Evolutionary conservation across 2,888 invertebrate species (phyloP).

Genomic region (Caenorhabditis auriculariae): DNA sequence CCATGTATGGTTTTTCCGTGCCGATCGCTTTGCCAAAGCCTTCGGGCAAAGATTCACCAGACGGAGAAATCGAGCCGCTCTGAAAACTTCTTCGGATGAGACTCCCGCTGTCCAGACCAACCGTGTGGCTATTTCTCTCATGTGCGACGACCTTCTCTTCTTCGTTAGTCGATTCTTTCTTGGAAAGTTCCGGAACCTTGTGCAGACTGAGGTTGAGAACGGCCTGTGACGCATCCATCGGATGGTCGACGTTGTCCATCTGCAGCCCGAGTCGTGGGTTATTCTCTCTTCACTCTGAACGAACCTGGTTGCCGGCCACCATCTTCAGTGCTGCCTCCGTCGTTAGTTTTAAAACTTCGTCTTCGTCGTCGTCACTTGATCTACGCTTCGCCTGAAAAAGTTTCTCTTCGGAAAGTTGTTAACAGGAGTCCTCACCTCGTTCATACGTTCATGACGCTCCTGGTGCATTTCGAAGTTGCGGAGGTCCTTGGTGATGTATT

Average conservation of each 20-base stretch:
- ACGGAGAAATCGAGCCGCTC: constrained; percentile 57
- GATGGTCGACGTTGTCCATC: constrained; percentile 4
- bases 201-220: constrained; percentile 31
- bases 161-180: constrained; percentile 18
- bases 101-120: constrained; percentile 13
- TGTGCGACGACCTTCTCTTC: constrained; percentile 31
- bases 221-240: constrained; percentile 5
- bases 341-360: constrained; percentile 46
- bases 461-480: constrained; percentile 46
- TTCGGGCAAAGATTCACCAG: constrained; percentile 49
- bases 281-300: constrained; percentile 10
- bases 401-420: too few species aligned
- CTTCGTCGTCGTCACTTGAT: constrained; percentile 35
- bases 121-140: constrained; percentile 57
- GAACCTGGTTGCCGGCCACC: constrained; percentile 38
- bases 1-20: constrained; percentile 33
- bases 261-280: constrained; percentile 8
- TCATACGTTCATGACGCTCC: constrained; percentile 45
- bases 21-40: constrained; percentile 37
- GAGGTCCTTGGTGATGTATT: constrained; percentile 31
- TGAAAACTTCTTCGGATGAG: constrained; percentile 25
- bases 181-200: constrained; percentile 16
- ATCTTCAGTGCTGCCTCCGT: constrained; percentile 49
- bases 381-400: neutral
- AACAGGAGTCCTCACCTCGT: constrained; percentile 22